These are phyloP conservation scores for Ooceraea biroi DNA, from an alignment of 1,140 invertebrate species.

Conservation along the genomic window DNA sequence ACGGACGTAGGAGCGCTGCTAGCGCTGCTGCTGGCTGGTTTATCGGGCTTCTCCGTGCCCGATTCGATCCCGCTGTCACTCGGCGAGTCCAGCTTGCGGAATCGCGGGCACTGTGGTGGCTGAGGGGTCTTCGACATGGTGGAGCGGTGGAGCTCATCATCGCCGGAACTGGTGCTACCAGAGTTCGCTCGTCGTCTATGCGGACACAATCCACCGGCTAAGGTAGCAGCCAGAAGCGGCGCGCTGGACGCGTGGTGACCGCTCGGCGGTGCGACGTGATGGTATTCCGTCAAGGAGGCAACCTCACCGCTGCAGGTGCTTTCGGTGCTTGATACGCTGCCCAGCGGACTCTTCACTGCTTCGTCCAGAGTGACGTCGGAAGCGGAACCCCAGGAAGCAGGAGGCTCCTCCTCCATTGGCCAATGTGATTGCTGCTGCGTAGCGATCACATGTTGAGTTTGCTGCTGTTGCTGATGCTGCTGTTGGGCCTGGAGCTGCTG, in stretches of 20 bases:
- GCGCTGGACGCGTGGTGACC: constrained; percentile 88
- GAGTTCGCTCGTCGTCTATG: constrained; percentile 92
- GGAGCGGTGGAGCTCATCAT: constrained; percentile 91
- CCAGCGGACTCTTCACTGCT: constrained; percentile 93
- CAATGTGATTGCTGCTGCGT: constrained; percentile 85
- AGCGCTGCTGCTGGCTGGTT: constrained; percentile 89
- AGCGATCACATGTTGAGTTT: constrained; percentile 70
- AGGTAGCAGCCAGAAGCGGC: constrained; percentile 91
- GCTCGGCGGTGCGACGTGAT: constrained; percentile 81
- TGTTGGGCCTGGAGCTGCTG: constrained; percentile 90
- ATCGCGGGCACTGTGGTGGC: constrained; percentile 87
- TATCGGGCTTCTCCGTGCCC: constrained; percentile 94
- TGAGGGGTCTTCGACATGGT: constrained; percentile 87
- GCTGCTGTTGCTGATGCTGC: constrained; percentile 81
- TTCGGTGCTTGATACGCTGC: constrained; percentile 94
- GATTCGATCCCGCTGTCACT: constrained; percentile 97
- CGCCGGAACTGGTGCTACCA: constrained; percentile 91
- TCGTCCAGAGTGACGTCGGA: constrained; percentile 91
- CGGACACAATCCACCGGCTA: constrained; percentile 90
- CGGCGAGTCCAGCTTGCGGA: constrained; percentile 94
- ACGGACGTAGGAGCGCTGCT: constrained; percentile 91
- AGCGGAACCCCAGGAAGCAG: constrained; percentile 89
- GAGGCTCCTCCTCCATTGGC: constrained; percentile 84
- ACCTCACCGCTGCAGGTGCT: constrained; percentile 90
- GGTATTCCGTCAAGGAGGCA: constrained; percentile 88